Base-by-base conservation (phyloP, 2,888 invertebrate genomes). In the Podabrus alpinus region DNA sequence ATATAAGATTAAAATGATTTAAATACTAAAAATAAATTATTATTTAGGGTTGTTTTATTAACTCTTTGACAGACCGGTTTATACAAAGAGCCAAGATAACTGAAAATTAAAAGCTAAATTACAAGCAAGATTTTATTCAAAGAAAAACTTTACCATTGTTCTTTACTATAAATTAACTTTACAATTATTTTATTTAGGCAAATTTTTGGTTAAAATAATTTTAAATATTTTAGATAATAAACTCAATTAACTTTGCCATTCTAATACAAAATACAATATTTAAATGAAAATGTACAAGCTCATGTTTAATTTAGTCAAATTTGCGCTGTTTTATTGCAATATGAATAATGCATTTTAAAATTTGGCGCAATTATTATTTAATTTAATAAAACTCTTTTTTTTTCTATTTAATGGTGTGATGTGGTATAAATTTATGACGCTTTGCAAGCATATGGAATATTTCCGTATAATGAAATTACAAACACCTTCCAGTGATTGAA, bases 51-150 rank as follows among this genome's bases (percentile, higher is more conserved):
- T 73, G 73, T 73, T 73, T 73, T 73, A 73, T 73, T 69, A 73
- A 59, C 68, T 69, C 69, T 69, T 73, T 73, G 73, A 68, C 73
- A 69, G 21, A 17, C 64, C 59, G 62, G 66, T 69, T 73, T 73
- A 73, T 69, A 68, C 64, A 73, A 29, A 68, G 25, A 45, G 59
- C 68, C 68, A 72, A 72, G 72, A 72, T 68, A 72, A 72, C 61
- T 64, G 68, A 72, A 72, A 72, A 72, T 72, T 72, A 72, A 61
- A 72, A 68, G 68, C 45, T 62, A 72, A 68, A 72, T 72, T 68
- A 72, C 62, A 68, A 67, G 16, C 17, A 68, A 72, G 66, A 68
- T 68, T n/a, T 66, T 71, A 21, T 19, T 71, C 60, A 62, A 68
- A 72, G 72, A 59, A 60, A n/a, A 72, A 68, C 66, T 71, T 71